phyloP scores from a whole-genome alignment of 2,113 vertebrate genomes.

The Myiopsitta monachus region DNA sequence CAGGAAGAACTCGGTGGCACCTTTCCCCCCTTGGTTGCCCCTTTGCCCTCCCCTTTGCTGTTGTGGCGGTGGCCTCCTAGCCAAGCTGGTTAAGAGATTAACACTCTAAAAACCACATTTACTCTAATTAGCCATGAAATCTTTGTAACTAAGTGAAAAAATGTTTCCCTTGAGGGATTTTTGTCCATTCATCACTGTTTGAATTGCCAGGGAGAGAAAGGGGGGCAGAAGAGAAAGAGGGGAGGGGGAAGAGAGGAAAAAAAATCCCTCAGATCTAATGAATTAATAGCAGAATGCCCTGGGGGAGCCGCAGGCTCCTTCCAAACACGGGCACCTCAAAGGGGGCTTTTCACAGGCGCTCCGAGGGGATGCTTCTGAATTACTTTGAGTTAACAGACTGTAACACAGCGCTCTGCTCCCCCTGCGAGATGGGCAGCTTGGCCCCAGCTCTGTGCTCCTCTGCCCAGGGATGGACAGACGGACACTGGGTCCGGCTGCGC shows the following conservation, averaged over 20 bases:
- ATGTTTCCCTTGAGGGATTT: conserved; percentile 77
- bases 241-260: background rate
- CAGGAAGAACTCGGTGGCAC: background rate
- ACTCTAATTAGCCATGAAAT: conserved; percentile 80
- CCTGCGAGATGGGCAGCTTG: background rate
- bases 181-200: conserved; percentile 75
- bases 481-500: conserved; percentile 22
- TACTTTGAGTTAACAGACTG: conserved; percentile 71
- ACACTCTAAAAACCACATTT: conserved; percentile 77
- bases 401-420: conserved; percentile 50
- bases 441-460: background rate
- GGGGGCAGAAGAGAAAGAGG: background rate
- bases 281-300: conserved; percentile 61
- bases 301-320: background rate
- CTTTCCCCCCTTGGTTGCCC: background rate
- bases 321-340: conserved; percentile 41
- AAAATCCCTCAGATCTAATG: conserved; percentile 53
- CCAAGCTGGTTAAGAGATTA: conserved; percentile 74
- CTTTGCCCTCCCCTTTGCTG: background rate
- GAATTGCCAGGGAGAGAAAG: conserved; percentile 7
- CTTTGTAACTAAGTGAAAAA: conserved; percentile 81
- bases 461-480: conserved; percentile 48
- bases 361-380: conserved; percentile 33
- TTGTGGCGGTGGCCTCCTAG: conserved; percentile 29
- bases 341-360: conserved; percentile 1